Evolutionary conservation across 1,140 invertebrate genomes (phyloP), one percentile per base, ranked within the genome.

Genomic region (Colletes latitarsis): DNA sequence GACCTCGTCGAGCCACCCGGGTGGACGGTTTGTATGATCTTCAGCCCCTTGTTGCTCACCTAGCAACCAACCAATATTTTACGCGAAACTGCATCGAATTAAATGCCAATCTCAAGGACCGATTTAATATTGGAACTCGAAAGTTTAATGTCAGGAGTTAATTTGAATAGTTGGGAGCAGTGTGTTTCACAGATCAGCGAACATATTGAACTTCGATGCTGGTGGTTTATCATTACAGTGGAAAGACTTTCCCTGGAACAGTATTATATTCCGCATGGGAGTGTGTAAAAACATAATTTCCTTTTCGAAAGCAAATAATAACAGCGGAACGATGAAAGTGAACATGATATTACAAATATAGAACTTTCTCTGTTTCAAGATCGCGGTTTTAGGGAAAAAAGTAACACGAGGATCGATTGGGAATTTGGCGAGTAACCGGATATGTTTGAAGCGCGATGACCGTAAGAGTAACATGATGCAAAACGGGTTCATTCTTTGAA

Each of bases 21-120:
- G 88, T 95, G 94, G 71, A 96, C 94, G 88, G 96, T 96, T 93
- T 99, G 98, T 74, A 99, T 96, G 78, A 99, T 98, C 93, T 99
- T 98, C 85, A 99, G 92, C 39, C 98, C 98, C 94, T 98, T 98
- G 89, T 96, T 96, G 87, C 97, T 98, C 43, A 99, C 97, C 95
- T 98, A 95, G 10, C 46, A 49, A 80, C 63, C 70, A 79, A 74
- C 66, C 14, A 21, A 67, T 71, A 81, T 85, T 55, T n/a, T 55
- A 49, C 49, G 10, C 10, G 10, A 1, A 49, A 49, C 10, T 9
- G 10, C 10, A 15, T 9, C 30, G 4, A 6, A 41, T 41, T 41
- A 17, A 63, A 49, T 49, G 10, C 10, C 49, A 49, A 49, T 0
- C 8, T 49, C 30, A 39, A 41, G 30, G 30, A 63, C 30, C 60